Conservation (phyloP, 2,797 vertebrate genomes). For the Sebastes oblongus region DNA sequence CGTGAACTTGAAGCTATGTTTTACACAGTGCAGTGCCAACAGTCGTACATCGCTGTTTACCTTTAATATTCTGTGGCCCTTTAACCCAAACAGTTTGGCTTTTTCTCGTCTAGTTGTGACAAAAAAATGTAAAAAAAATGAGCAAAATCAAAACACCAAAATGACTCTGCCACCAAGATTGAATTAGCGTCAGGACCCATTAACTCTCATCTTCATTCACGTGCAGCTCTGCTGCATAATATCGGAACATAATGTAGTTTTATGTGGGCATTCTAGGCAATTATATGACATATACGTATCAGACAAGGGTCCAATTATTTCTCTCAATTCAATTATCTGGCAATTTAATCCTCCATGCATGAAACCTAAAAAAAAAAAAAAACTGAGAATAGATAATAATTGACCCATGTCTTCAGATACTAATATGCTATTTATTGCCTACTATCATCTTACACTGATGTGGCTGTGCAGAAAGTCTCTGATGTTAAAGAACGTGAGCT, state of each 20-base stretch:
- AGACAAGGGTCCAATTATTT: constrained; percentile 3
- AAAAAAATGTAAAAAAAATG: constrained; percentile 2
- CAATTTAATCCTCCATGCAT: not conserved
- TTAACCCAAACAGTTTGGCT: constrained; percentile 19
- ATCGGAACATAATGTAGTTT: not conserved
- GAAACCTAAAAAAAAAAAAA: not conserved
- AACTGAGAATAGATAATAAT: not conserved
- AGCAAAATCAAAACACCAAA: constrained; percentile 60
- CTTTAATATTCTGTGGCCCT: constrained; percentile 40
- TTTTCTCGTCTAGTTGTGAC: constrained; percentile 25
- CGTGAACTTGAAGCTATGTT: constrained; percentile 20
- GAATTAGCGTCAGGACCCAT: constrained; percentile 36
- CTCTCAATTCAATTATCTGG: not conserved
- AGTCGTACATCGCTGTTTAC: constrained; percentile 46
- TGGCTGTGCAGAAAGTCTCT: constrained; percentile 39
- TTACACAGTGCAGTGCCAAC: constrained; percentile 50
- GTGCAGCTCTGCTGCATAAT: constrained; percentile 14
- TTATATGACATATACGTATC: constrained; percentile 17
- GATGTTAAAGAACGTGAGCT: constrained; percentile 35
- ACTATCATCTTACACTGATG: not conserved
- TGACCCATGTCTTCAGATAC: constrained; percentile 1
- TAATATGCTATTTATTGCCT: not conserved
- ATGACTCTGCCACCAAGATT: constrained; percentile 32
- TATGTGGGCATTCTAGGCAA: constrained; percentile 17
- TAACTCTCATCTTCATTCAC: constrained; percentile 25